Percentiles rank a stretch among this genome's conserved stretches.
These are phyloP conservation scores for Sarcophilus harrisii DNA, from an alignment of 2,797 vertebrate genomes.

Conservation along the genomic window DNA sequence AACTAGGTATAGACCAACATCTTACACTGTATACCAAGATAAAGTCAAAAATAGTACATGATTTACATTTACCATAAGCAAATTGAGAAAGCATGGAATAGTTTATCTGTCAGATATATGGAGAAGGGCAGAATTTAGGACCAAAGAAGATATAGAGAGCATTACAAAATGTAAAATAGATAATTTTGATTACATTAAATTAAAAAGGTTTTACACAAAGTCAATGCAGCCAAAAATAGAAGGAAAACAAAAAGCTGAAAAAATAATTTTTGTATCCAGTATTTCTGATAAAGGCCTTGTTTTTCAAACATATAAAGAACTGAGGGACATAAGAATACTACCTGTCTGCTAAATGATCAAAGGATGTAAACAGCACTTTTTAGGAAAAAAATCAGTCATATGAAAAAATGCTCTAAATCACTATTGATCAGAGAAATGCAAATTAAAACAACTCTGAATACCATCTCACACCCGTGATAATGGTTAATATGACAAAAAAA, in stretches of 20 bases:
- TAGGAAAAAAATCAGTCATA: not conserved
- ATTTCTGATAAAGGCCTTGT: not conserved
- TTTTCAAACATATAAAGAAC: not conserved
- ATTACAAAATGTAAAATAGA: not conserved
- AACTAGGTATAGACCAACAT: not conserved
- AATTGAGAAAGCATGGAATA: not conserved
- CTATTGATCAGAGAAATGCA: not conserved
- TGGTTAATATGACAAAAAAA: not conserved
- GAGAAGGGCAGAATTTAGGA: not conserved
- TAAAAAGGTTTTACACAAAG: not conserved
- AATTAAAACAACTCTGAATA: not conserved
- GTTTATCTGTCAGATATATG: not conserved
- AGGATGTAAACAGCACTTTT: not conserved
- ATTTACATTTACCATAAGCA: not conserved
- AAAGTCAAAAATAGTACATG: not conserved
- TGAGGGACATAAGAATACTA: not conserved
- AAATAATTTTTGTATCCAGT: not conserved
- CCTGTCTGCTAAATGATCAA: not conserved
- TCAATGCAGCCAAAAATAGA: not conserved
- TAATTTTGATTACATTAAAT: not conserved
- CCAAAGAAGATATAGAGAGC: not conserved
- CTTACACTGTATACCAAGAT: not conserved
- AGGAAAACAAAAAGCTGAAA: not conserved
- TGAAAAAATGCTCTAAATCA: not conserved
- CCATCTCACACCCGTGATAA: not conserved